phyloP scores from a whole-genome alignment of 2,797 vertebrate species.

The Anisognathus igniventris region DNA sequence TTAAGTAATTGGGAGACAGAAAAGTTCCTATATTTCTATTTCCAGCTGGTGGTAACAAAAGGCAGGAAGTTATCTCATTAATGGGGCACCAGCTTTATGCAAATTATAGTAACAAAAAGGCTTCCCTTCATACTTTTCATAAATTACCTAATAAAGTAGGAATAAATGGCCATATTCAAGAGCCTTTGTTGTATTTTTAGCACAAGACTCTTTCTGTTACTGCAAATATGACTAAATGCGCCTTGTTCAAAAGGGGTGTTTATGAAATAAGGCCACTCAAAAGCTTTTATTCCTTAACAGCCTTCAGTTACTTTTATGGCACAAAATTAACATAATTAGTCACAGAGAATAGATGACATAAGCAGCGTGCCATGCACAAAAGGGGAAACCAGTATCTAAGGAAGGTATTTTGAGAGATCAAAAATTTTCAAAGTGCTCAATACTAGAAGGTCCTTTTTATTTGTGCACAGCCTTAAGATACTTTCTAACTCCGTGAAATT shows the following conservation, averaged over 20 bases:
- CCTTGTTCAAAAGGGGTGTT: constrained; percentile 83
- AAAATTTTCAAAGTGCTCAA: constrained; percentile 94
- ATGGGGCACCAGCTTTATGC: constrained; percentile 86
- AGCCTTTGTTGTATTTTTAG: constrained; percentile 86
- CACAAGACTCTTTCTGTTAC: constrained; percentile 86
- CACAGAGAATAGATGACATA: constrained; percentile 85
- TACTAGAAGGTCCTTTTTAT: constrained; percentile 98
- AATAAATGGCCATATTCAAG: constrained; percentile 85
- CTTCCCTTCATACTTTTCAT: constrained; percentile 83
- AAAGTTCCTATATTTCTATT: constrained; percentile 84
- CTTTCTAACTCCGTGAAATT: constrained; percentile 90
- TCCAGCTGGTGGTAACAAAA: constrained; percentile 85
- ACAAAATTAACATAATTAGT: constrained; percentile 90
- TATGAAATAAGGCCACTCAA: constrained; percentile 83
- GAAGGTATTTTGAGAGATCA: constrained; percentile 94
- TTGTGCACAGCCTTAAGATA: constrained; percentile 98
- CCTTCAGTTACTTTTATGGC: constrained; percentile 85
- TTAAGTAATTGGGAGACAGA: constrained; percentile 83
- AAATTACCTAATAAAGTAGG: constrained; percentile 86
- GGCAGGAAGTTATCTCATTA: constrained; percentile 87
- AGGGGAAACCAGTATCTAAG: constrained; percentile 81
- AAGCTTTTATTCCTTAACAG: constrained; percentile 85
- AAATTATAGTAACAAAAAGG: constrained; percentile 83
- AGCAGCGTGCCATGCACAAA: constrained; percentile 80
- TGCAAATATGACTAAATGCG: constrained; percentile 85